Evolutionary conservation across 1,140 invertebrate genomes (phyloP).

Genomic region (Carcinoscorpius rotundicauda): DNA sequence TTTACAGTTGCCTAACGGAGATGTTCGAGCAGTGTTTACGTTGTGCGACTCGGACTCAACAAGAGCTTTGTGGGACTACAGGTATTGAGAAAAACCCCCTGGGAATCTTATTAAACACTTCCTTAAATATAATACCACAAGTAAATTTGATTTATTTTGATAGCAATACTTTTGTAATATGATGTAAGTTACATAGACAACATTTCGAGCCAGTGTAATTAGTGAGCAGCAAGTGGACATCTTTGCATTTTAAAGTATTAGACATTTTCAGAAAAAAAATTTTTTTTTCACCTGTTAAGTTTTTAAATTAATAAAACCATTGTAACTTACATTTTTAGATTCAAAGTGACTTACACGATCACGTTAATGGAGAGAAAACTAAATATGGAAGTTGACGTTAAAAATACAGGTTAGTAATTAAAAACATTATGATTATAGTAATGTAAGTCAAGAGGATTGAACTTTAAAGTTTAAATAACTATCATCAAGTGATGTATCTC

Average conservation of each 20-base stretch:
- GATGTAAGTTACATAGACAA: not conserved
- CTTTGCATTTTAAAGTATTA: no score
- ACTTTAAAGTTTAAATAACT: no score
- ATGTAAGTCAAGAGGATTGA: no score
- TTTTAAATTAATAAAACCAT: no score
- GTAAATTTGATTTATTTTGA: not conserved
- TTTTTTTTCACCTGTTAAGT: no score
- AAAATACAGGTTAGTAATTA: not conserved
- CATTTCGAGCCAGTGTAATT: no score
- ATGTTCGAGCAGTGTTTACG: constrained; percentile 80
- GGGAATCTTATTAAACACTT: no score
- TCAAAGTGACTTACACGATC: not conserved
- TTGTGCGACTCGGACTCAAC: constrained; percentile 87
- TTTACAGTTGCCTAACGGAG: constrained; percentile 26
- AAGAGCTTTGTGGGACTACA: constrained; percentile 85
- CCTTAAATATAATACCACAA: constrained; percentile 24
- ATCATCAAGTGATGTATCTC: no score
- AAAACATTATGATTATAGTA: no score
- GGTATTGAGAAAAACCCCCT: constrained; percentile 36
- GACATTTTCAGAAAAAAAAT: no score
- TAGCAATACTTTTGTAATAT: not conserved
- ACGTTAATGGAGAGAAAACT: not conserved
- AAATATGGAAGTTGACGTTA: not conserved
- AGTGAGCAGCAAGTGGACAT: no score
- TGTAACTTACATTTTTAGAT: not conserved